Conservation (phyloP, 1,140 invertebrate genomes). For the Pinna nobilis region DNA sequence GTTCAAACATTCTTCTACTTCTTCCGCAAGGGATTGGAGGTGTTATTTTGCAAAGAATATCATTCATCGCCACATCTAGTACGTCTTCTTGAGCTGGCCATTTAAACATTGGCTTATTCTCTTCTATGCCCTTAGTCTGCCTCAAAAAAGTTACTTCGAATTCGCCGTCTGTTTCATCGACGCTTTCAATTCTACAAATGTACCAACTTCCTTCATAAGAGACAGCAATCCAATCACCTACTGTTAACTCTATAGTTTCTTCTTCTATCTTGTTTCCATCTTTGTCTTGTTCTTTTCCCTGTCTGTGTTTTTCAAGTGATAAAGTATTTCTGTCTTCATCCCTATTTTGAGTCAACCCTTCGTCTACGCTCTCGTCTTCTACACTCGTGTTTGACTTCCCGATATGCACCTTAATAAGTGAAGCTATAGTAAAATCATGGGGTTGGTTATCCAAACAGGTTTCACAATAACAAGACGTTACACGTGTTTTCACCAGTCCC, state of each 20-base stretch:
- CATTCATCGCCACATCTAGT: conserved; percentile 18
- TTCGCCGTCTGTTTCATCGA: conserved; percentile 26
- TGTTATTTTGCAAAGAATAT: conserved; percentile 29
- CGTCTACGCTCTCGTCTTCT: not conserved
- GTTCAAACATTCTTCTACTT: conserved; percentile 35
- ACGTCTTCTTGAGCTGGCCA: conserved; percentile 27
- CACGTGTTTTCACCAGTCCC: not conserved
- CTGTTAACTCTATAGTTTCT: not conserved
- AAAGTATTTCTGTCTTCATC: not conserved
- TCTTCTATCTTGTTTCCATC: not conserved
- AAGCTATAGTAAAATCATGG: no score
- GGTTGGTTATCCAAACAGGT: conserved; percentile 10
- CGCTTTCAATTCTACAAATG: conserved; percentile 20
- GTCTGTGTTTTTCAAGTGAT: not conserved
- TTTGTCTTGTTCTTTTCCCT: not conserved
- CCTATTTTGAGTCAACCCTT: not conserved
- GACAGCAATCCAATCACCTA: conserved; percentile 33
- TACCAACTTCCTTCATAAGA: conserved; percentile 34
- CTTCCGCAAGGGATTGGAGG: conserved; percentile 28
- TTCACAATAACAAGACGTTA: conserved; percentile 35
- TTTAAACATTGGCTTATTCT: conserved; percentile 29
- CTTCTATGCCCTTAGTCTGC: no score
- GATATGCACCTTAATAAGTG: not conserved
- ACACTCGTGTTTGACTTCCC: not conserved
- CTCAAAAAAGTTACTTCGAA: conserved; percentile 22